Evolutionary conservation across 2,888 invertebrate species (phyloP).

Genomic region (Caenorhabditis sinica): DNA sequence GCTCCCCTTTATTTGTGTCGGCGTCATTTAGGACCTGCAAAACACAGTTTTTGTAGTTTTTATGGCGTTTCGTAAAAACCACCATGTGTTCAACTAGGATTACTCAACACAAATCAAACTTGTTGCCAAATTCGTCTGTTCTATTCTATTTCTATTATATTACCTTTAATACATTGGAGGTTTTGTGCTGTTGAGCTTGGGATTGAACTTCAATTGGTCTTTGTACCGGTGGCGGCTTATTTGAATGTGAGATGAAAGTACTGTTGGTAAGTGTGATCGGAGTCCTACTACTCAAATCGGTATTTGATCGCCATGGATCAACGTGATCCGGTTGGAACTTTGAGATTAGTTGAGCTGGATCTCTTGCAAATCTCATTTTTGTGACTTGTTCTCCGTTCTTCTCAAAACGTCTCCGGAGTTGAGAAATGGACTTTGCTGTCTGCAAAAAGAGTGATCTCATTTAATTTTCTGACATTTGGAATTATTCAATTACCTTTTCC

Average conservation of each 20-base stretch:
- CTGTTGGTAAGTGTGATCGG: conserved; percentile 22
- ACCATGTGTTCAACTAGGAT: background rate
- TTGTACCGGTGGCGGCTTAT: conserved; percentile 38
- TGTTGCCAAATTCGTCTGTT: background rate
- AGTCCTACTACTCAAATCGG: conserved; percentile 40
- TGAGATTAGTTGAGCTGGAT: conserved; percentile 57
- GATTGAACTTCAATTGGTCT: conserved; percentile 51
- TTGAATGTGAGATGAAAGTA: conserved; percentile 28
- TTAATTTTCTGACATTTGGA: background rate
- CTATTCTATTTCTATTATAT: background rate
- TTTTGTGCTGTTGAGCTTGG: conserved; percentile 38
- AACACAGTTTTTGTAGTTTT: background rate
- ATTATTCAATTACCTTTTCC: conserved; percentile 40
- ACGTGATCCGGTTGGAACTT: conserved; percentile 58
- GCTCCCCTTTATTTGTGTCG: conserved; percentile 42
- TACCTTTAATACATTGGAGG: conserved; percentile 57
- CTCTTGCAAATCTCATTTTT: conserved; percentile 67
- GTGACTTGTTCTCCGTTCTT: conserved; percentile 57
- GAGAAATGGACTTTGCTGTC: conserved; percentile 50
- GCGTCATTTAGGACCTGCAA: conserved; percentile 61
- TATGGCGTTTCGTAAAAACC: background rate
- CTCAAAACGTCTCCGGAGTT: conserved; percentile 62
- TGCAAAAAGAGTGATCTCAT: conserved; percentile 31
- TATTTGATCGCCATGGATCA: conserved; percentile 41
- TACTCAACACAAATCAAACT: background rate